These are phyloP conservation scores for Gobio occitaniae DNA, from an alignment of 2,797 vertebrate genomes.

Conservation along the genomic window DNA sequence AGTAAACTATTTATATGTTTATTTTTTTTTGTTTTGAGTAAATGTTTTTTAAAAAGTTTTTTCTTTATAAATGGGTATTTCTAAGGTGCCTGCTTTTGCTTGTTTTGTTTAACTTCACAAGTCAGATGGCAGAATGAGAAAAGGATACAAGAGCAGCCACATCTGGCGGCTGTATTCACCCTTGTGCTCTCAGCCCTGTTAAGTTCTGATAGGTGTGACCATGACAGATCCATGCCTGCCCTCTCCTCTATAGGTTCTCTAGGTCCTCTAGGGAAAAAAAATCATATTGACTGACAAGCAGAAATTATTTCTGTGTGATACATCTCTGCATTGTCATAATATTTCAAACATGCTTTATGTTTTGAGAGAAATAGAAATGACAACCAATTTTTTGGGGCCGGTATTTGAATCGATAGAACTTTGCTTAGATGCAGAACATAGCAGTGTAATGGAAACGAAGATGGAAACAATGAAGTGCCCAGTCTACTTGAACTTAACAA, in stretches of 20 bases:
- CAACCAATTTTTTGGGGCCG: neutral
- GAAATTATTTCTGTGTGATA: neutral
- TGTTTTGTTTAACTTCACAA: neutral
- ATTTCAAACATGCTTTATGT: neutral
- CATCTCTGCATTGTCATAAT: neutral
- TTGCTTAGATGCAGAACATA: constrained; percentile 17
- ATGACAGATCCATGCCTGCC: constrained; percentile 28
- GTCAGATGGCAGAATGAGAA: neutral
- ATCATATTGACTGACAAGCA: constrained; percentile 19
- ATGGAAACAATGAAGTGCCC: constrained; percentile 34
- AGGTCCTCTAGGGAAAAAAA: neutral
- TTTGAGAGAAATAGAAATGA: neutral
- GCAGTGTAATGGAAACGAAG: constrained; percentile 37
- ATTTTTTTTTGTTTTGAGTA: neutral
- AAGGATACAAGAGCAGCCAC: constrained; percentile 1
- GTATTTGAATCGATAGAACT: neutral
- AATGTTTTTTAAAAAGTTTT: neutral
- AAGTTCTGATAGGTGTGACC: constrained; percentile 20
- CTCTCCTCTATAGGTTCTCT: constrained; percentile 4
- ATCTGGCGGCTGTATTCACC: constrained; percentile 27
- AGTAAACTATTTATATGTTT: no score
- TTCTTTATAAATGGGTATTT: neutral
- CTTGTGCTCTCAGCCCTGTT: constrained; percentile 22
- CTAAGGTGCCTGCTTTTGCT: neutral
- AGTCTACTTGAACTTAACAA: constrained; percentile 55